Percentiles rank a stretch among this genome's conserved stretches.
phyloP scores from a whole-genome alignment of 2,888 invertebrate genomes.

The Eupithecia exiguata region DNA sequence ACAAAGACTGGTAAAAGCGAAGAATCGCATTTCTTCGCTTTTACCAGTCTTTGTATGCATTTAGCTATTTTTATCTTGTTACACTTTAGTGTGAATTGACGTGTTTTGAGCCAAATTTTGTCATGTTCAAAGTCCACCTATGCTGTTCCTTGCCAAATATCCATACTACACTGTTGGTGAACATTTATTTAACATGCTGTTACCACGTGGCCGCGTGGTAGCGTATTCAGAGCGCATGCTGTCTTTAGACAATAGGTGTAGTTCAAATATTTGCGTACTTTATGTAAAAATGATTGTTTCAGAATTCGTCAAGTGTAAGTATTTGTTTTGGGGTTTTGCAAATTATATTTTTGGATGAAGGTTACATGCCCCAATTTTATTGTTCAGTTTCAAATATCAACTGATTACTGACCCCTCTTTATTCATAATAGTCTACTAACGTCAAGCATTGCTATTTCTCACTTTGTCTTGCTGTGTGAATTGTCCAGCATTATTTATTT shows the following conservation, averaged over 20 bases:
- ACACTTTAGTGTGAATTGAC: slow-evolving; percentile 12
- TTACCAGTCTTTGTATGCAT: slow-evolving; percentile 18
- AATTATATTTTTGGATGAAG: background rate
- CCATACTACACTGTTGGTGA: slow-evolving; percentile 38
- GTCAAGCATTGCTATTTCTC: no score
- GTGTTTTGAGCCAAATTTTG: slow-evolving; percentile 42
- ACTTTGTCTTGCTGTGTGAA: no score
- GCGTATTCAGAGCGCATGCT: slow-evolving; percentile 1
- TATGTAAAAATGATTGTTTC: background rate
- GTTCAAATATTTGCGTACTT: slow-evolving; percentile 11
- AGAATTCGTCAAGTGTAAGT: background rate
- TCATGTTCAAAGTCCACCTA: slow-evolving; percentile 37
- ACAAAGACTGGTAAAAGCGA: no score
- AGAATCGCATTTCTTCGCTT: slow-evolving; percentile 28
- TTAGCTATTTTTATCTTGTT: slow-evolving; percentile 10
- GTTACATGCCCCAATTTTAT: background rate
- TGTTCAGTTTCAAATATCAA: background rate
- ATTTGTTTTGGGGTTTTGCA: background rate
- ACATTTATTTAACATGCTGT: slow-evolving; percentile 45
- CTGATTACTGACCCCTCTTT: no score
- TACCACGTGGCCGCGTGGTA: slow-evolving; percentile 48
- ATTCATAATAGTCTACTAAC: no score
- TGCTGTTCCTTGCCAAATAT: slow-evolving; percentile 50
- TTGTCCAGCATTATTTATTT: no score
- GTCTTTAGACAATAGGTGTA: slow-evolving; percentile 10